phyloP scores from a whole-genome alignment of 2,113 vertebrate genomes.

The Xenopus laevis region DNA sequence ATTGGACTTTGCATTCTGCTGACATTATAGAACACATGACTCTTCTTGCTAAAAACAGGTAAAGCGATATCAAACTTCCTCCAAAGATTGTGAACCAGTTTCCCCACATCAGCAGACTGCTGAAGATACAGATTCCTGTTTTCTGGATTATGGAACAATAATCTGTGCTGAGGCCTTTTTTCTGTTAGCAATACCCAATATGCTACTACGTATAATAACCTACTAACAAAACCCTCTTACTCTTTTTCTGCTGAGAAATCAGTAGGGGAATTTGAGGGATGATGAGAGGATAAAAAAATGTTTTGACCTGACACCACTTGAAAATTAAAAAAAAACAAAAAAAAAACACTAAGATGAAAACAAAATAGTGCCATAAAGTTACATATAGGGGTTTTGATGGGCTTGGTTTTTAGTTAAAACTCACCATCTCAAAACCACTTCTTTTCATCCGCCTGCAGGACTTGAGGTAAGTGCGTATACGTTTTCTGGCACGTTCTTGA shows the following conservation, averaged over 20 bases:
- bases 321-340: constrained; percentile 61
- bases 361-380: constrained; percentile 77
- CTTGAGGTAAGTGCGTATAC: constrained; percentile 88
- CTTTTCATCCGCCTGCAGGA: constrained; percentile 87
- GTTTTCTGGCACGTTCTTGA: constrained; percentile 83
- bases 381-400: constrained; percentile 76
- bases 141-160: no score
- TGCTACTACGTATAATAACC: no score
- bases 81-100: no score
- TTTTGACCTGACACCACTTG: constrained; percentile 66
- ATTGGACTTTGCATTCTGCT: no score
- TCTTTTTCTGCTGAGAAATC: constrained; percentile 42
- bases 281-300: constrained; percentile 59
- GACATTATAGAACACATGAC: no score
- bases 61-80: no score
- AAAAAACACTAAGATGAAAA: constrained; percentile 78
- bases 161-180: no score
- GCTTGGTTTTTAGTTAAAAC: constrained; percentile 77
- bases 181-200: no score
- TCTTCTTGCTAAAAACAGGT: no score
- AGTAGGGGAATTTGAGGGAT: constrained; percentile 52
- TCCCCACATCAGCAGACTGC: no score
- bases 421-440: constrained; percentile 89
- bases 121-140: no score
- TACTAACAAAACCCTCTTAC: no score